Percentiles rank a stretch among this genome's conserved stretches.
These are phyloP conservation scores for Zygaena filipendulae DNA, from an alignment of 2,888 invertebrate genomes.

Conservation along the genomic window DNA sequence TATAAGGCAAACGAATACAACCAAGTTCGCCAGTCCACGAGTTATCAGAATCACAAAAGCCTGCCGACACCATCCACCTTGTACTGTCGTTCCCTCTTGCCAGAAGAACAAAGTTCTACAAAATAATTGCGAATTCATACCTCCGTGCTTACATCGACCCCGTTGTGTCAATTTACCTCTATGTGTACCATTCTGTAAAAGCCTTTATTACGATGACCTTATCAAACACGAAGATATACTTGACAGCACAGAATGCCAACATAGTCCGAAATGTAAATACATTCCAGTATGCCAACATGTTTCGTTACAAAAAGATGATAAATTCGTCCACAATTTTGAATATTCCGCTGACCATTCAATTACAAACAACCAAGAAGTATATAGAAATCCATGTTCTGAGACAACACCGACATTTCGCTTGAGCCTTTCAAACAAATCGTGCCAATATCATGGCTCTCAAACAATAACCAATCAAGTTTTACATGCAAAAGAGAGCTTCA, in stretches of 20 bases:
- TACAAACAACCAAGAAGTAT: too few species aligned
- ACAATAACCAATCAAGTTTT: neutral
- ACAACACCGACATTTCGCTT: too few species aligned
- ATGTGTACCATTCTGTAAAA: constrained; percentile 43
- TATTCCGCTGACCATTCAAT: too few species aligned
- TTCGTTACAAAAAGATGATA: too few species aligned
- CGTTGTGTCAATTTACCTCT: constrained; percentile 52
- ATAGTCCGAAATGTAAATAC: constrained; percentile 28
- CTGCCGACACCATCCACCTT: constrained; percentile 54
- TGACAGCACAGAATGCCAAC: constrained; percentile 23
- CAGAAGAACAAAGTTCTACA: constrained; percentile 43
- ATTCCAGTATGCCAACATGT: constrained; percentile 27
- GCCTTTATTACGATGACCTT: constrained; percentile 31
- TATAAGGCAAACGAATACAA: too few species aligned
- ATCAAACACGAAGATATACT: constrained; percentile 23
- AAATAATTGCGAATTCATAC: constrained; percentile 47
- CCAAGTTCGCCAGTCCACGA: too few species aligned
- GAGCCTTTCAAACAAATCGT: constrained; percentile 46
- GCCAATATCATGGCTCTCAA: constrained; percentile 31
- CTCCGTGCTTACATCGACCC: constrained; percentile 49
- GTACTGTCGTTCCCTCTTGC: constrained; percentile 53
- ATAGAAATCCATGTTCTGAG: too few species aligned
- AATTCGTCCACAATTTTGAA: too few species aligned
- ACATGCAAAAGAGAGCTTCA: constrained; percentile 17
- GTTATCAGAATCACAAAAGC: constrained; percentile 50